These are phyloP conservation scores for Lasioglossum albipes DNA, from an alignment of 1,140 invertebrate genomes.

Conservation along the genomic window DNA sequence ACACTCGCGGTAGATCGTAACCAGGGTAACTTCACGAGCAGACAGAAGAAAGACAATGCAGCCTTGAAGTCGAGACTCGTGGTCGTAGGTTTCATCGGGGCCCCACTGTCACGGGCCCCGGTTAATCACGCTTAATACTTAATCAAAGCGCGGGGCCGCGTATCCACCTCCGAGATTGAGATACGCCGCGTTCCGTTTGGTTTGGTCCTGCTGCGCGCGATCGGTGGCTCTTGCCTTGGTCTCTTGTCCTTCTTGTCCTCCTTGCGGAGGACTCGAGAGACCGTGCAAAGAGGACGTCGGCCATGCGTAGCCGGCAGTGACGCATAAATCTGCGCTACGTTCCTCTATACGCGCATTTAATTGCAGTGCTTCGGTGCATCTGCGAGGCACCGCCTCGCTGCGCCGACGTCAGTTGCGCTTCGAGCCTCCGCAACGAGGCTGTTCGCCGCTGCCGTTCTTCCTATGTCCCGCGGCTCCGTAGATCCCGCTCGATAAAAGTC, in stretches of 20 bases:
- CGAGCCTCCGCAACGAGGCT: slow-evolving; percentile 17
- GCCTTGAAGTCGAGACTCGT: slow-evolving; percentile 13
- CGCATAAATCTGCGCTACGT: slow-evolving; percentile 62
- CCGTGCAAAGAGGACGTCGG: slow-evolving; percentile 36
- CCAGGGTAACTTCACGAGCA: neutral
- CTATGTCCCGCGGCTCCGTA: slow-evolving; percentile 29
- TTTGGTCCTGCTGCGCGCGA: slow-evolving; percentile 28
- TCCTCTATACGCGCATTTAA: slow-evolving; percentile 60
- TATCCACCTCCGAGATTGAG: slow-evolving; percentile 58
- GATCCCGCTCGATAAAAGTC: slow-evolving; percentile 37
- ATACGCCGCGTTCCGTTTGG: slow-evolving; percentile 55
- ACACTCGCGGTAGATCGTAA: neutral
- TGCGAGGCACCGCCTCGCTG: slow-evolving; percentile 43
- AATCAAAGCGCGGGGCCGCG: slow-evolving; percentile 54
- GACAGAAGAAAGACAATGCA: slow-evolving; percentile 28
- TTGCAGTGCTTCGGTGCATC: slow-evolving; percentile 59
- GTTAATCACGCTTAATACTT: slow-evolving; percentile 64
- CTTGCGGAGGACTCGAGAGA: neutral
- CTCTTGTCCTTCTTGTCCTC: slow-evolving; percentile 11
- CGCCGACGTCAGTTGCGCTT: slow-evolving; percentile 39
- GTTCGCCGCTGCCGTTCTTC: slow-evolving; percentile 22
- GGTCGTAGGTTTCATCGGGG: slow-evolving; percentile 14
- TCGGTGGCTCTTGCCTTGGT: slow-evolving; percentile 35
- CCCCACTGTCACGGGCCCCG: slow-evolving; percentile 36
- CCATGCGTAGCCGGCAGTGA: slow-evolving; percentile 62